Base-by-base conservation (phyloP, 2,113 vertebrate genomes). In the Poeciliopsis prolifica region DNA sequence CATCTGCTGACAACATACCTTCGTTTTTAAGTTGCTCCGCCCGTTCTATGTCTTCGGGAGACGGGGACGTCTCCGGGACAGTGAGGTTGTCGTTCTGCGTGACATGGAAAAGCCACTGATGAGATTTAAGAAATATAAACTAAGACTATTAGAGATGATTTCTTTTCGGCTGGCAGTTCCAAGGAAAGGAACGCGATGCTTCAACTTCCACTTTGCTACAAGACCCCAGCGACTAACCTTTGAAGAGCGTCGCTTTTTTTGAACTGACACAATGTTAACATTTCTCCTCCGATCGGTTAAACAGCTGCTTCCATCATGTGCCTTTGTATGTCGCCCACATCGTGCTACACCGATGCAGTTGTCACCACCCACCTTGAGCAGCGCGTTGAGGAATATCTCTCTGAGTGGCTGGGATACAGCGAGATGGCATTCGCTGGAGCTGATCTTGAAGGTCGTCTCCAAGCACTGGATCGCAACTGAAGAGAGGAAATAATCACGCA, bases 401-500 rank as follows among this genome's bases (percentile, higher is more conserved):
- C 92, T 95, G 82, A 99, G 94, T 26, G 96, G 94, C 87, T 96
- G 95, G 28, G 97, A 92, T 71, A 94, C 94, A 12, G 96, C 96
- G 15, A 99, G 96, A 61, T 98, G 96, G 72, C 93, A 94, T 87
- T 99, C 98, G 68, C 96, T 96, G 82, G 95, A 78, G 81, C 89
- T 96, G 93, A 99, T 96, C 93, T 98, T 98, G 88, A 97, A 99
- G 29, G 97, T 98, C 3, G 96, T 99, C 94, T 99, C 98, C 95
- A 99, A 86, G 91, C 98, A 99, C 89, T 99, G 98, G 87, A 99
- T 95, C 37, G 97, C 98, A 90, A 99, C 97, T 99, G 83, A 7
- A 37, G 75, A 0, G 33, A 51, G 22, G 61, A 28, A 80, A 15
- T 17, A 15, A 44, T 44, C 42, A 44, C 24, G 9, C 22, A 24